Evolutionary conservation across 2,888 invertebrate species (phyloP), one percentile per base, ranked within the genome.

Genomic region (Drosophila nr. perissopoda): DNA sequence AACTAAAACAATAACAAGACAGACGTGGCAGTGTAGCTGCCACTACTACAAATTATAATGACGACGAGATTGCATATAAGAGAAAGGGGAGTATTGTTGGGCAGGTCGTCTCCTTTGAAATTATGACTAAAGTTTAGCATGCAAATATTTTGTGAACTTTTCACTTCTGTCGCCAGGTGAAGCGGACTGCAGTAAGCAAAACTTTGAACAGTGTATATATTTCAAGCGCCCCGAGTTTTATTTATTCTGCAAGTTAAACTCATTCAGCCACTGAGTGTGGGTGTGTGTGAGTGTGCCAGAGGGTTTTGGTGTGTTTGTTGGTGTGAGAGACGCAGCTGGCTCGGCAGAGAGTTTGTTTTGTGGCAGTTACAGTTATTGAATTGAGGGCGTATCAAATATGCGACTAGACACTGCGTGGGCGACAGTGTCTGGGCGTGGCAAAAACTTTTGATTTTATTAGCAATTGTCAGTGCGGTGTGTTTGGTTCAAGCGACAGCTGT

Each of bases 391-490:
- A 56, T 18, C 58, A 42, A 64, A 64, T 63, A 33, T 49, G 25
- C 64, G 52, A 36, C 53, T 63, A 71, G 78, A 79, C 69, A 69
- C 51, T 54, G 69, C 66, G 62, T 66, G 59, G 69, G 52, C 51
- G 40, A 29, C 8, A 52, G 29, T 33, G 8, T 16, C 18, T 42
- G 51, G 63, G 78, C 71, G 67, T 71, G 48, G 52, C 66, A 52
- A 57, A 83, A 77, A 76, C 82, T 87, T 86, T 89, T 89, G 86
- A 87, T 89, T 86, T 84, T 89, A 85, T 87, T 89, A 80, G 78
- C 85, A 80, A 87, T 87, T 89, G 87, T 78, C 81, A 74, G 76
- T 64, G 66, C 25, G 64, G 74, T 76, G 67, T 72, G 38, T 57
- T 64, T 61, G 59, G 38, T 64, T 21, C 21, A 57, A 59, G 40